A percentile compares a stretch with the other conserved stretches of the same genome.
Evolutionary conservation across 1,140 invertebrate genomes (phyloP).

Genomic region (Trachymyrmex cornetzi): DNA sequence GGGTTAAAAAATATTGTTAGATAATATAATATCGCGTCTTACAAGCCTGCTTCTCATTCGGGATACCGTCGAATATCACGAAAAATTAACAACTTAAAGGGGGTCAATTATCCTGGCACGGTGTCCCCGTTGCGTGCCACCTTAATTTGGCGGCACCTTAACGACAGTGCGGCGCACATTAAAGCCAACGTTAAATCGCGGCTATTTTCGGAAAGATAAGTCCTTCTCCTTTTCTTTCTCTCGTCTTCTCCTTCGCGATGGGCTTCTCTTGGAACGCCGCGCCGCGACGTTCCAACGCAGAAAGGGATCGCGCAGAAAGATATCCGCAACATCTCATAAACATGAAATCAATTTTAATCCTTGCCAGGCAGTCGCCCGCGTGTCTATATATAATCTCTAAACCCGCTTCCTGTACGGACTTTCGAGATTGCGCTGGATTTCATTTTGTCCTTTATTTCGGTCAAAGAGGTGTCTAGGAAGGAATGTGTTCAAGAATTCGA

Average conservation of each 20-base stretch:
- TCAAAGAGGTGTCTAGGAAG: not conserved
- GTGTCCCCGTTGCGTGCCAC: not conserved
- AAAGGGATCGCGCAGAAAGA: slow-evolving; percentile 70
- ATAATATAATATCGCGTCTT: slow-evolving; percentile 23
- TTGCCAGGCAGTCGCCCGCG: slow-evolving; percentile 29
- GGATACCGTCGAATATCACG: not conserved
- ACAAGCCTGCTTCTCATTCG: not conserved
- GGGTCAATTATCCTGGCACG: not conserved
- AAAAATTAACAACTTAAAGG: not conserved
- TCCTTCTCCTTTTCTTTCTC: slow-evolving; percentile 28
- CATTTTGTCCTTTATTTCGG: not conserved
- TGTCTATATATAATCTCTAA: slow-evolving; percentile 82
- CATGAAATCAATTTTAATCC: slow-evolving; percentile 85
- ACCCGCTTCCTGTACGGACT: slow-evolving; percentile 69
- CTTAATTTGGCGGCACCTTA: slow-evolving; percentile 16
- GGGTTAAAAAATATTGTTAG: slow-evolving; percentile 9
- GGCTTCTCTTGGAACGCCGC: slow-evolving; percentile 25
- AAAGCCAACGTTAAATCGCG: slow-evolving; percentile 74
- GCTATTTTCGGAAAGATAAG: slow-evolving; percentile 80
- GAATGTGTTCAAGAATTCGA: no score
- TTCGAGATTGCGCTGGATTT: not conserved
- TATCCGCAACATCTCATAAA: slow-evolving; percentile 84
- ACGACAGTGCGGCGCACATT: slow-evolving; percentile 18
- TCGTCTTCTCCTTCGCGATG: slow-evolving; percentile 20
- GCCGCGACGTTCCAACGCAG: slow-evolving; percentile 34